Evolutionary conservation across 2,113 vertebrate species (phyloP).

Genomic region (Panthera leo): DNA sequence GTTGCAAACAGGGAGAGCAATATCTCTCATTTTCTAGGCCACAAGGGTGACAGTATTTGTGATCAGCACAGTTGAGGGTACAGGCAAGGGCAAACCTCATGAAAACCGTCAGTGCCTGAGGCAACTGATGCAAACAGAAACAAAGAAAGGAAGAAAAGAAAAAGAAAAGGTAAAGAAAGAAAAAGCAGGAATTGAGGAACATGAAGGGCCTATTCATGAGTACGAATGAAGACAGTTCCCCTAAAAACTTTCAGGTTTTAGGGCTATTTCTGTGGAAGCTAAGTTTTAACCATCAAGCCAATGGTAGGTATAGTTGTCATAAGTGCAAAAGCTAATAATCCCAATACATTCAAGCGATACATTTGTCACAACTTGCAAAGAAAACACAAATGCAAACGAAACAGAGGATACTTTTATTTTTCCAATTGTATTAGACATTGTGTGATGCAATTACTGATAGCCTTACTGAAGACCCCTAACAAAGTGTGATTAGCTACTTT

Average conservation of each 20-base stretch:
- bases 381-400: conserved; percentile 11
- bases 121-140: background rate
- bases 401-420: background rate
- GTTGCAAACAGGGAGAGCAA: background rate
- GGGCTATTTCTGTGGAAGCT: background rate
- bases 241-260: background rate
- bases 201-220: background rate
- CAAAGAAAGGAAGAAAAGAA: background rate
- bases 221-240: background rate
- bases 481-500: background rate
- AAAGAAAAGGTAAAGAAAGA: background rate
- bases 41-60: background rate
- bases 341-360: background rate
- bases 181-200: background rate
- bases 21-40: background rate
- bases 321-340: background rate
- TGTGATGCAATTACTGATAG: background rate
- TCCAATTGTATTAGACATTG: background rate
- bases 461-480: background rate
- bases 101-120: background rate
- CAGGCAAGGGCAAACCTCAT: background rate
- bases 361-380: background rate
- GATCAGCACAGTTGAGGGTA: background rate
- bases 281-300: background rate
- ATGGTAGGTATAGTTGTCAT: background rate